Evolutionary conservation across 2,113 vertebrate species (phyloP).

Genomic region (Crotalus horridus): DNA sequence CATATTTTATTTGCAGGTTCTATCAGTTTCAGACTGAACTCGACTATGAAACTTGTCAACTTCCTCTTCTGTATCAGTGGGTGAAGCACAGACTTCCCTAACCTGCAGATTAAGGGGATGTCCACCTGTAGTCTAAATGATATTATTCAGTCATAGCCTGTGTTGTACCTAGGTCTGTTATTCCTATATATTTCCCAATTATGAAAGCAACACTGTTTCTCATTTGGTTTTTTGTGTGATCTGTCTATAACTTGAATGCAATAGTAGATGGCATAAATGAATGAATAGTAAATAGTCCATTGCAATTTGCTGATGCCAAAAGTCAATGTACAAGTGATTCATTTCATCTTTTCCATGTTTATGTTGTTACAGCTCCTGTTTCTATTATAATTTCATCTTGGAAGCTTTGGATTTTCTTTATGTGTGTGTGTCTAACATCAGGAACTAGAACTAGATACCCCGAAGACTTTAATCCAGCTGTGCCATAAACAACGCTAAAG

Average conservation of each 20-base stretch:
- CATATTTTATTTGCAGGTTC: neutral
- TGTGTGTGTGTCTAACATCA: neutral
- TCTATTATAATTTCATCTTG: neutral
- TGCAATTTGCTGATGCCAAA: neutral
- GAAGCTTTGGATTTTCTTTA: neutral
- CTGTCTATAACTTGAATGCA: neutral
- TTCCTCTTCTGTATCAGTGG: neutral
- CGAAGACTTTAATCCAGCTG: neutral
- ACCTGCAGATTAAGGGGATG: neutral
- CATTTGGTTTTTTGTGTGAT: neutral
- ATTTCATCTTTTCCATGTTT: neutral
- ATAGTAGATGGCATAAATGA: neutral
- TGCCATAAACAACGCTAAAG: too few relatives aligned
- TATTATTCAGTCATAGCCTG: neutral
- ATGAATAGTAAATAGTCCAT: neutral
- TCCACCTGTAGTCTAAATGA: neutral
- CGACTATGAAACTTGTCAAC: neutral
- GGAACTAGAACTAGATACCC: neutral
- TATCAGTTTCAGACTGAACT: neutral
- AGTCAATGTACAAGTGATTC: neutral
- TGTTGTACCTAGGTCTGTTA: neutral
- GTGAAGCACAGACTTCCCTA: neutral
- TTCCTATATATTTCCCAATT: neutral
- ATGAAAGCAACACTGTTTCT: neutral
- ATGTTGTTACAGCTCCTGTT: neutral